Evolutionary conservation across 2,888 invertebrate species (phyloP).

Genomic region (Abrostola triplasia): DNA sequence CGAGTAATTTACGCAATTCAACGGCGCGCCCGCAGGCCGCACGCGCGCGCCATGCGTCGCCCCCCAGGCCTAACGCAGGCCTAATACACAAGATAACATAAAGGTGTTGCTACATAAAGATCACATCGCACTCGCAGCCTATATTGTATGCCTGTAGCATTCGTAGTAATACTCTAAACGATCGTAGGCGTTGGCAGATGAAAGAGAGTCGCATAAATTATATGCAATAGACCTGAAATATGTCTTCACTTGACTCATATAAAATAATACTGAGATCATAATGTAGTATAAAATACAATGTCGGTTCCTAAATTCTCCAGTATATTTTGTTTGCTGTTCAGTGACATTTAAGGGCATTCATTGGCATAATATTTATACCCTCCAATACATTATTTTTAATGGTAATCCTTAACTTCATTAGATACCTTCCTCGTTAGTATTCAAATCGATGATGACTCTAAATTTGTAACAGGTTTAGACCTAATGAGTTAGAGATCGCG

Average conservation of each 20-base stretch:
- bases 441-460: too few relatives aligned
- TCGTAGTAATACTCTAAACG: slow-evolving; percentile 33
- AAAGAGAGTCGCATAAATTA: slow-evolving; percentile 34
- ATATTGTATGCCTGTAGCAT: slow-evolving; percentile 34
- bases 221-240: slow-evolving; percentile 38
- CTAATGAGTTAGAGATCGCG: too few relatives aligned
- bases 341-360: background rate
- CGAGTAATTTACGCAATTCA: slow-evolving; percentile 62
- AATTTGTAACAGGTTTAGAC: too few relatives aligned
- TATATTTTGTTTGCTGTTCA: slow-evolving; percentile 34
- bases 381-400: too few relatives aligned
- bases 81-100: slow-evolving; percentile 42
- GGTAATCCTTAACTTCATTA: too few relatives aligned
- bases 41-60: slow-evolving; percentile 44
- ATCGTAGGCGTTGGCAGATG: slow-evolving; percentile 45
- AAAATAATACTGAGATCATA: slow-evolving; percentile 37
- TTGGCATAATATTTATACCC: too few relatives aligned
- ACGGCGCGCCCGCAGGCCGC: slow-evolving; percentile 39
- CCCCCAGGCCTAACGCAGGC: slow-evolving; percentile 18
- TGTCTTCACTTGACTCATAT: slow-evolving; percentile 32
- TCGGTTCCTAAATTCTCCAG: slow-evolving; percentile 23
- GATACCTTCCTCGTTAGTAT: too few relatives aligned
- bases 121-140: slow-evolving; percentile 28
- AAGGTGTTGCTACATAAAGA: slow-evolving; percentile 48
- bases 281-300: slow-evolving; percentile 28